Evolutionary conservation across 2,888 invertebrate genomes (phyloP), one percentile per base, ranked within the genome.

Genomic region (Anagyrus pseudococci): DNA sequence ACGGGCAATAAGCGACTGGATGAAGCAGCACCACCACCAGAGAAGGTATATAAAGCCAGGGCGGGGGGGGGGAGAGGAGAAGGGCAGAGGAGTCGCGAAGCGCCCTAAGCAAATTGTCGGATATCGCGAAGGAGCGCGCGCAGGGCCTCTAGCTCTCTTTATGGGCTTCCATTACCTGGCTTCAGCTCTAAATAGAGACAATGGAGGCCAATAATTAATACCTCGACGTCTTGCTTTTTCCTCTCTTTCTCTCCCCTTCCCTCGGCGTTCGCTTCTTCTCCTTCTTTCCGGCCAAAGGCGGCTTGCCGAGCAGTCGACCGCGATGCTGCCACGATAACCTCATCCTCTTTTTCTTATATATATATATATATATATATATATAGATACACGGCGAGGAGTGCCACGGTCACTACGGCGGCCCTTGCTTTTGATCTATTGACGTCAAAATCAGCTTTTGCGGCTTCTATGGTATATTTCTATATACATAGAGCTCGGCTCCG

Each of bases 81-180:
- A 46, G 54, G 57, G 65, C n/a, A n/a, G n/a, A n/a, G n/a, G n/a
- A n/a, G n/a, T n/a, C n/a, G n/a, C n/a, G n/a, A n/a, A n/a, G n/a
- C 65, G 65, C 65, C 61, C 58, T 65, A 59, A 65, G 65, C 65
- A 65, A 65, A 65, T 65, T 65, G 65, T 65, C 58, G 65, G 61
- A 60, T 59, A 48, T 22, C 49, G 10, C 43, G 13, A 23, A 22
- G 6, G 10, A 33, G 33, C 40, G 33, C 20, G 37, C 48, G 8
- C 46, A 22, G 22, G 17, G 15, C 15, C 44, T 47, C 23, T 20
- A 13, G 2, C 57, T 23, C 46, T 55, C 58, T 64, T 64, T 64
- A 64, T 59, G 55, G 58, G 53, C 53, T 54, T 47, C 61, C 48
- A 58, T 65, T 65, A 65, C 47, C 48, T 55, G 46, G 58, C 62